These are phyloP conservation scores for Rhizoglyphus robini DNA, from an alignment of 1,140 invertebrate species.

Conservation along the genomic window DNA sequence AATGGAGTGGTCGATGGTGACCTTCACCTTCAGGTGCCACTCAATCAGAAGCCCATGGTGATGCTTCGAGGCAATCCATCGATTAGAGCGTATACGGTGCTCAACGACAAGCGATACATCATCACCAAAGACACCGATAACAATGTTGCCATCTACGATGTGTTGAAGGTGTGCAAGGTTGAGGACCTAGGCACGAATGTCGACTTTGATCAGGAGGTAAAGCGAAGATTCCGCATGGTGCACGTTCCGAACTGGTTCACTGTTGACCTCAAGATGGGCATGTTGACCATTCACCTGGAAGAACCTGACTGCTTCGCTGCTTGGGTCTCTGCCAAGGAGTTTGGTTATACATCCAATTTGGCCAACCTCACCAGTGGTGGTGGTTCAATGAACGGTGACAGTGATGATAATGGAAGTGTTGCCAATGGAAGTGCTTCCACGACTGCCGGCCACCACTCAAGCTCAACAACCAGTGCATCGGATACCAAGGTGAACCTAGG, in stretches of 20 bases:
- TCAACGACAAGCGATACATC: slow-evolving; percentile 93
- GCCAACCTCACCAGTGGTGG: not conserved
- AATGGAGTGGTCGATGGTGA: no score
- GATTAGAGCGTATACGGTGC: slow-evolving; percentile 75
- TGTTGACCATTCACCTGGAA: slow-evolving; percentile 94
- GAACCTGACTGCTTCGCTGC: slow-evolving; percentile 95
- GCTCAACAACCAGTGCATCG: not conserved
- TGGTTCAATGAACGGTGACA: not conserved
- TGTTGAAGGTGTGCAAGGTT: slow-evolving; percentile 72
- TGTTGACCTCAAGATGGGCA: slow-evolving; percentile 94
- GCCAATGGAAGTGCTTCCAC: not conserved
- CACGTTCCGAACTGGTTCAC: slow-evolving; percentile 99
- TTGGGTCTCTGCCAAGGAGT: slow-evolving; percentile 93
- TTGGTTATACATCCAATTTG: slow-evolving; percentile 51
- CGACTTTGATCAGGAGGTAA: slow-evolving; percentile 89
- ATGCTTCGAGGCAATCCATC: slow-evolving; percentile 54
- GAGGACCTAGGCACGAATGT: slow-evolving; percentile 70
- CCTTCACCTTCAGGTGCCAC: not conserved
- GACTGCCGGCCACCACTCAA: not conserved
- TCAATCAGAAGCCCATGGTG: slow-evolving; percentile 12
- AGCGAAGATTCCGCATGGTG: slow-evolving; percentile 78
- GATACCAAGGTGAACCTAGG: slow-evolving; percentile 77
- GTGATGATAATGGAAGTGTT: slow-evolving; percentile 14
- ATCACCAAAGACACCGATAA: slow-evolving; percentile 91
- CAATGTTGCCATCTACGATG: slow-evolving; percentile 91